Conservation (phyloP, 1,140 invertebrate species). For the Yoshiicerus persimilis region DNA sequence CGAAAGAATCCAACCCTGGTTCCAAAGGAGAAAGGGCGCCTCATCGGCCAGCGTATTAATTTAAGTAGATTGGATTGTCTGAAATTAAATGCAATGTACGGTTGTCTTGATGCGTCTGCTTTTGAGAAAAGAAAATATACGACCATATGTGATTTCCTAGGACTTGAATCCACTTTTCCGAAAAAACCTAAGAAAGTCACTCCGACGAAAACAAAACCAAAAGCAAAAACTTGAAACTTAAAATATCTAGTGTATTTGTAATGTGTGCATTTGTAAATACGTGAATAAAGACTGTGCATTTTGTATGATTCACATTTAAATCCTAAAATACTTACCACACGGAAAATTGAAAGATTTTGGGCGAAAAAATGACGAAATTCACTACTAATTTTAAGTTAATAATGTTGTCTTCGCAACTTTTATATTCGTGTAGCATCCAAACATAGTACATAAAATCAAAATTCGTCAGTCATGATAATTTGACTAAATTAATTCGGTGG, state of each 20-base stretch:
- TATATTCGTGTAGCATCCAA: no score
- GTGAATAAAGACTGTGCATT: background rate
- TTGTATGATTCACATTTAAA: background rate
- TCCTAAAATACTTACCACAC: background rate
- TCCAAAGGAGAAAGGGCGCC: slow-evolving; percentile 57
- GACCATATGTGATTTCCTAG: slow-evolving; percentile 63
- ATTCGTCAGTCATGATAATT: no score
- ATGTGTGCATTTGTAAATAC: background rate
- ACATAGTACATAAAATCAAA: no score
- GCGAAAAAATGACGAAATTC: no score
- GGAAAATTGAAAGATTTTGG: no score
- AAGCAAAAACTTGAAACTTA: background rate
- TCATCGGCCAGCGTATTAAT: slow-evolving; percentile 63
- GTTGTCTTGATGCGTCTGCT: slow-evolving; percentile 61
- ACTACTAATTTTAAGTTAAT: no score
- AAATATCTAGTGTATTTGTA: background rate
- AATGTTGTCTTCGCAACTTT: no score
- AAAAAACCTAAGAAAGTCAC: background rate
- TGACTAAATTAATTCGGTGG: no score
- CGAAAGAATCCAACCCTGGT: slow-evolving; percentile 64
- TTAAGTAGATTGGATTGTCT: slow-evolving; percentile 68
- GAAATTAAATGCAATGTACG: slow-evolving; percentile 70
- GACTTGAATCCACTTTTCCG: slow-evolving; percentile 53
- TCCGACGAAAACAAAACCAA: background rate
- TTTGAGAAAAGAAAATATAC: slow-evolving; percentile 63